A percentile compares a stretch with the other conserved stretches of the same genome.
phyloP scores from a whole-genome alignment of 2,888 invertebrate species.

The Nymphalis c-album region DNA sequence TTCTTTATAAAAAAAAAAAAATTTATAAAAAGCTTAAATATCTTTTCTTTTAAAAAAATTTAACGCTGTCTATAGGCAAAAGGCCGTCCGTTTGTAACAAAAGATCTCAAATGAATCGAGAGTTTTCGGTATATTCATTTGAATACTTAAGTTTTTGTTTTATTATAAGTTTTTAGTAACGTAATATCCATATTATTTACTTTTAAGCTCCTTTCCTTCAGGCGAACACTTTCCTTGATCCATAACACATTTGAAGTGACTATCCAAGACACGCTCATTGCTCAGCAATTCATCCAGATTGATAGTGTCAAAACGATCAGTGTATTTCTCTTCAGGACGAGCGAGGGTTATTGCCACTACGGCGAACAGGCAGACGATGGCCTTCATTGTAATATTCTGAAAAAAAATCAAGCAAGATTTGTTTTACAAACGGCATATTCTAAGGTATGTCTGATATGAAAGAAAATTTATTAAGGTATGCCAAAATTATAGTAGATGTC shows the following conservation, averaged over 20 bases:
- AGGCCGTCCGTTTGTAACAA: too few species aligned
- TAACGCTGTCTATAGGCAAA: too few species aligned
- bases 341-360: constrained; percentile 26
- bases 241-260: constrained; percentile 85
- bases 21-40: too few species aligned
- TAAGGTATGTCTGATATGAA: too few species aligned
- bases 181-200: constrained; percentile 69
- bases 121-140: too few species aligned
- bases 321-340: constrained; percentile 58
- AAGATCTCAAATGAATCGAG: too few species aligned
- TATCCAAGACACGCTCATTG: constrained; percentile 83
- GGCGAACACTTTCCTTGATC: constrained; percentile 84
- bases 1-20: too few species aligned
- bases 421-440: too few species aligned
- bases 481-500: too few species aligned
- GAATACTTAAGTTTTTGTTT: neutral
- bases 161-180: neutral
- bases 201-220: constrained; percentile 86
- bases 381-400: constrained; percentile 22
- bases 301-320: constrained; percentile 84
- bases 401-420: too few species aligned
- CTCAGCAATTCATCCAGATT: constrained; percentile 84
- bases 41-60: too few species aligned
- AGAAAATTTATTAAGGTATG: too few species aligned
- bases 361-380: constrained; percentile 27